A percentile compares a stretch with the other conserved stretches of the same genome.
These are phyloP conservation scores for Aporrectodea caliginosa DNA, from an alignment of 1,140 invertebrate species.

Conservation along the genomic window DNA sequence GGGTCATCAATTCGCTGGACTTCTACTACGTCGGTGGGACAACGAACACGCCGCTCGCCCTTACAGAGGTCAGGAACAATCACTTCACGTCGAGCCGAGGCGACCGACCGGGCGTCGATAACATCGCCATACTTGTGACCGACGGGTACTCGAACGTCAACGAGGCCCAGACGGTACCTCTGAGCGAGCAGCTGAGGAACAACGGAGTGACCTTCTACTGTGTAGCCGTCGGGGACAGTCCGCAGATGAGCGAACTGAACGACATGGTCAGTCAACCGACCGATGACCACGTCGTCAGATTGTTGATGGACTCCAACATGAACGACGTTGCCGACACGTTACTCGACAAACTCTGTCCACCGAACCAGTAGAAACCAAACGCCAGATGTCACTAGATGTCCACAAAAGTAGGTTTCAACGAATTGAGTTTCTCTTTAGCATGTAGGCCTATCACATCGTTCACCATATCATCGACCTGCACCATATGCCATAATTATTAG, in stretches of 20 bases:
- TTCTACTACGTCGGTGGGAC: slow-evolving; percentile 4
- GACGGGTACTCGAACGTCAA: slow-evolving; percentile 46
- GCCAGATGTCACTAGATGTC: too few species aligned
- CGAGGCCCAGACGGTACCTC: not conserved
- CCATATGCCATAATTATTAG: too few species aligned
- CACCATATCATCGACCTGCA: too few species aligned
- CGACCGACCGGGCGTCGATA: slow-evolving; percentile 40
- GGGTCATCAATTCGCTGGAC: slow-evolving; percentile 14
- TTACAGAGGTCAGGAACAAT: slow-evolving; percentile 36
- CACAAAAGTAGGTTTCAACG: too few species aligned
- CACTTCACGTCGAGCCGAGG: slow-evolving; percentile 36
- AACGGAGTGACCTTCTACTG: slow-evolving; percentile 17
- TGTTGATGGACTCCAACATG: not conserved
- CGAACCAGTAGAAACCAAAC: too few species aligned
- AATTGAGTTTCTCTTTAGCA: too few species aligned
- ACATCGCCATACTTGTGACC: slow-evolving; percentile 46
- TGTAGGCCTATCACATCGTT: too few species aligned
- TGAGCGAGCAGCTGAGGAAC: slow-evolving; percentile 10
- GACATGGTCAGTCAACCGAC: not conserved
- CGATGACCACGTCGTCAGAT: slow-evolving; percentile 4
- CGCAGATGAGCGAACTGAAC: slow-evolving; percentile 1
- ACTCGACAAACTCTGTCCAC: not conserved
- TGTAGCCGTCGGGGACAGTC: slow-evolving; percentile 8
- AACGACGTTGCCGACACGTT: not conserved
- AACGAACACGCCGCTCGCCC: slow-evolving; percentile 48